These are phyloP conservation scores for Intellagama lesueurii DNA, from an alignment of 2,797 vertebrate genomes.

Conservation along the genomic window DNA sequence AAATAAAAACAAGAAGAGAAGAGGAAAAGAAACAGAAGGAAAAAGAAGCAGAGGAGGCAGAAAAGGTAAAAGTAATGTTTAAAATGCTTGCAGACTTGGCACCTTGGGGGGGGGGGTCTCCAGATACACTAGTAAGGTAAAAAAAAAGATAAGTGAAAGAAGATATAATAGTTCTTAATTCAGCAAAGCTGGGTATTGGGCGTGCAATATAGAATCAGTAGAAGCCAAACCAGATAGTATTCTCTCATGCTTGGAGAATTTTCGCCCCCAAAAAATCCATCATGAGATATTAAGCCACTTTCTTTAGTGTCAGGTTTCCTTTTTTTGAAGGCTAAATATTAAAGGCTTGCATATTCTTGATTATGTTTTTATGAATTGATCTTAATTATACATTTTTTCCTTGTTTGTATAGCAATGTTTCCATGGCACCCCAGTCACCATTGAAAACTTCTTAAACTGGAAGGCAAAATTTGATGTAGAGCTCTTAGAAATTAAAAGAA, in stretches of 20 bases:
- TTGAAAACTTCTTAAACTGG: slow-evolving; percentile 96
- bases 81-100: background rate
- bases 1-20: slow-evolving; percentile 91
- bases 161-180: background rate
- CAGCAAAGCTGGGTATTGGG: background rate
- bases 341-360: background rate
- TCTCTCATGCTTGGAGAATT: background rate
- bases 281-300: background rate
- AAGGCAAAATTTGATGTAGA: slow-evolving; percentile 93
- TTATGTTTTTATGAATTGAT: background rate
- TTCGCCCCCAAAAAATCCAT: background rate
- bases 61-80: slow-evolving; percentile 84
- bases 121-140: background rate
- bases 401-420: slow-evolving; percentile 85
- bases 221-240: background rate
- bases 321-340: background rate
- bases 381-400: slow-evolving; percentile 36
- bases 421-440: slow-evolving; percentile 96
- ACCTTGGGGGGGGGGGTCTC: background rate
- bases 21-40: slow-evolving; percentile 90
- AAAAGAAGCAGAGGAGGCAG: slow-evolving; percentile 93
- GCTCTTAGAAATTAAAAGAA: slow-evolving; percentile 88
- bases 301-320: background rate
- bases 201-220: background rate
- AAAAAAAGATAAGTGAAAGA: background rate